Base-by-base conservation (phyloP, 2,797 vertebrate species). In the Synanceia verrucosa region DNA sequence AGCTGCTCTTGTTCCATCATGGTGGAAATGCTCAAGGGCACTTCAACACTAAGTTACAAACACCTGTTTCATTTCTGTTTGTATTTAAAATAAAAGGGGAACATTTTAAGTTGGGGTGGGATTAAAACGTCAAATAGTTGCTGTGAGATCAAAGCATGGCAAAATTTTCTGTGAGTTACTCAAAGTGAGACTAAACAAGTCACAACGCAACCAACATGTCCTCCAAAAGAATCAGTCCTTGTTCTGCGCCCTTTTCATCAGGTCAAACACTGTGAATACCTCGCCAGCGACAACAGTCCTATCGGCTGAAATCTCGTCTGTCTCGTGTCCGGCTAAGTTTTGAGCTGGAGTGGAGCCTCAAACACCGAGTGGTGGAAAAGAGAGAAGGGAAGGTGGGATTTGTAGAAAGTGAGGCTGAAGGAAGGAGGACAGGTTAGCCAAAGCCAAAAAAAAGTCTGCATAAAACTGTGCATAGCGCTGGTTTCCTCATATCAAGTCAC, bases 311-410 rank as follows among this genome's bases (percentile, higher is more conserved):
- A 87, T 77, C 63, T 65, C 12, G 64, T 47, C 72, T 64, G 83
- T 86, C 77, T 68, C 65, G 74, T 81, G 82, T 85, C 86, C 85
- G 76, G 83, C 86, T 86, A 84, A 80, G 73, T 76, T 90, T 88
- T 87, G 70, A 85, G 72, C 84, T 88, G 87, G 86, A 89, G 37
- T 29, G 10, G 55, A 74, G 86, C 87, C 84, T 81, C 73, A 71
- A 81, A 44, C 65, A 18, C 59, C 28, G 11, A 76, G 47, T 16
- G 37, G 18, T 55, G 58, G 24, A 75, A 65, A 62, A 50, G 52
- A 33, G 39, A 72, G 50, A 75, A 36, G 59, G 46, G 50, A 73
- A 79, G 48, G 53, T 73, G 76, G 75, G 78, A 86, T 78, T 58
- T 80, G 76, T 66, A 46, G 55, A 76, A 77, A 78, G 79, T 80